These are phyloP conservation scores for Drosophila trapezifrons DNA, from an alignment of 1,140 invertebrate species.

Conservation along the genomic window DNA sequence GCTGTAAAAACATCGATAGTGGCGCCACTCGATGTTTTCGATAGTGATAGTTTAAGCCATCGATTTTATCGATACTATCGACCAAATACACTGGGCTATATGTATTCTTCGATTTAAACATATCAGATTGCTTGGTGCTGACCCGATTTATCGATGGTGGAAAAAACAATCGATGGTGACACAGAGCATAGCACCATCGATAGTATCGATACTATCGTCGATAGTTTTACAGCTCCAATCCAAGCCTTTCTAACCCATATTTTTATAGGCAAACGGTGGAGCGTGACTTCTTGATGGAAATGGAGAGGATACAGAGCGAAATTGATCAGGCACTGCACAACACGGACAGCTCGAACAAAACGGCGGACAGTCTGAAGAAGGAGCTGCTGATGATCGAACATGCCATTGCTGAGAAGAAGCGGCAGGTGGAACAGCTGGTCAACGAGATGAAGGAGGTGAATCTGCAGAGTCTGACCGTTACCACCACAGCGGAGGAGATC, in stretches of 20 bases:
- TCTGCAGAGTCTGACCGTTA: conserved; percentile 93
- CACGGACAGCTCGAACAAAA: conserved; percentile 91
- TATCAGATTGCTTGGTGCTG: no score
- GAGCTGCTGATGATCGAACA: conserved; percentile 91
- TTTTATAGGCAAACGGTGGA: conserved; percentile 88
- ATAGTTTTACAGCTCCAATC: no score
- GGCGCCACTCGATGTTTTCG: no score
- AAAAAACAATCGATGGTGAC: no score
- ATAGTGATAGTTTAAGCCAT: no score
- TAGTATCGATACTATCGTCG: no score
- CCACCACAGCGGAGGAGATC: conserved; percentile 90
- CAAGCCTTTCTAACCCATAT: not conserved
- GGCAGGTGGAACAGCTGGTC: conserved; percentile 92
- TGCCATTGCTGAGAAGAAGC: conserved; percentile 93
- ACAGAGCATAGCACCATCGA: no score
- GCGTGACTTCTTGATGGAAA: conserved; percentile 90
- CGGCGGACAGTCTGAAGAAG: conserved; percentile 91
- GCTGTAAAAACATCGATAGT: no score
- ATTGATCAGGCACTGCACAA: conserved; percentile 92
- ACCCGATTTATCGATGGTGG: no score
- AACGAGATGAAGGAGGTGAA: conserved; percentile 96
- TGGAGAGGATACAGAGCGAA: conserved; percentile 92
- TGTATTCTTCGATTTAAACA: no score
- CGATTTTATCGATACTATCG: no score
- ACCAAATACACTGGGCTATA: no score